Base-by-base conservation (phyloP, 37 sponge, comb jelly and placozoan genomes). In the Ianthella basta region DNA sequence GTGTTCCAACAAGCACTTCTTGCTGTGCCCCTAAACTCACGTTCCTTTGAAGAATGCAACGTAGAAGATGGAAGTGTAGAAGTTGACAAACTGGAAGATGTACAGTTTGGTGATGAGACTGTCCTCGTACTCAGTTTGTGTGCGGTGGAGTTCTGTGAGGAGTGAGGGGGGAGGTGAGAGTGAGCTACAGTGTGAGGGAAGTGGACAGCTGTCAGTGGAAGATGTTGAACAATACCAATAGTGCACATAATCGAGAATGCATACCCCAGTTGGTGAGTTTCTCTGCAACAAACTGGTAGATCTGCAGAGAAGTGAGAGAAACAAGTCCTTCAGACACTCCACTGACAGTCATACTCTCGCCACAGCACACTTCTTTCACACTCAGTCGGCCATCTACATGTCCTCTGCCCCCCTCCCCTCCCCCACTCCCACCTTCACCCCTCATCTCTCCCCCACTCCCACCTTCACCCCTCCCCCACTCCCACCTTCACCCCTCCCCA, bases 1-100 rank as follows among this genome's bases (percentile, higher is more conserved):
- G n/a, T n/a, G n/a, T n/a, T n/a, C 6, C 50, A 44, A 44, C 50
- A 44, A 44, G 8, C 50, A 44, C 50, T 8, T 44, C 50, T 8
- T 44, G 6, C 50, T 5, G 12, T 63, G 10, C 29, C 24, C 3
- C 3, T 39, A 41, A 0, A 66, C 89, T 84, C 16, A 91, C 86
- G 38, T 83, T 88, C 88, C 93, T 72, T 93, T 89, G 90, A 93
- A 93, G 83, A 93, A 93, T 18, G 93, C 93, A 21, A 93, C 84
- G 85, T 93, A 93, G 88, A 90, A 81, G 57, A 93, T 55, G 35
- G 90, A 86, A 33, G 88, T 59, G 38, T 88, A 92, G 84, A 56
- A 85, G 86, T 92, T 88, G 56, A 88, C 84, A 60, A 88, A 92
- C 72, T 92, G 86, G 68, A 92, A 92, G 23, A 82, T 72, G 56